A percentile compares a stretch with the other conserved stretches of the same genome.
Conservation (phyloP, 2,797 vertebrate species). For the Lophotriccus pileatus region DNA sequence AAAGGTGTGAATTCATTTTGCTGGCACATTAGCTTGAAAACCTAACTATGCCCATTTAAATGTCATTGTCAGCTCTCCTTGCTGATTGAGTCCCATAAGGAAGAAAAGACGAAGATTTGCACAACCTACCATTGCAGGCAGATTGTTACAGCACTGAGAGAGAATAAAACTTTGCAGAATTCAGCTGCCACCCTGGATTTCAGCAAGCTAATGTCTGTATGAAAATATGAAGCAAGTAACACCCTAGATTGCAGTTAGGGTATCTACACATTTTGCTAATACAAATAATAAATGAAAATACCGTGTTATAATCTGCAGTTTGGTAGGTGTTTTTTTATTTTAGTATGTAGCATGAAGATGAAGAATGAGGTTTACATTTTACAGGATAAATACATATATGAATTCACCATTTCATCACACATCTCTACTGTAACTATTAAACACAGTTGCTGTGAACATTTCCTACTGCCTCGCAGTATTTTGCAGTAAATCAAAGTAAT, state of each 20-base stretch:
- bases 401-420: not conserved
- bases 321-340: accelerated
- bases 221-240: not conserved
- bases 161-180: not conserved
- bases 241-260: not conserved
- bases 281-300: not conserved
- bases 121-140: not conserved
- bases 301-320: not conserved
- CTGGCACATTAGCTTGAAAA: not conserved
- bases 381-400: not conserved
- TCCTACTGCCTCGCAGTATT: constrained; percentile 18
- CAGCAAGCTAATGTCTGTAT: not conserved
- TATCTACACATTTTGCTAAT: not conserved
- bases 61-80: not conserved
- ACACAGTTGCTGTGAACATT: constrained; percentile 5
- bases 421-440: not conserved
- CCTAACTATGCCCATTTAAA: not conserved
- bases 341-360: not conserved
- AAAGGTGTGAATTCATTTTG: not conserved
- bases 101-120: not conserved
- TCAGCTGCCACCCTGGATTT: not conserved
- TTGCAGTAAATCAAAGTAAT: constrained; percentile 58
- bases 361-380: not conserved
- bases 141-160: not conserved
- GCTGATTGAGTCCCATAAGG: accelerated